Conservation (phyloP, 2,797 vertebrate species). For the Xyrichtys novacula region DNA sequence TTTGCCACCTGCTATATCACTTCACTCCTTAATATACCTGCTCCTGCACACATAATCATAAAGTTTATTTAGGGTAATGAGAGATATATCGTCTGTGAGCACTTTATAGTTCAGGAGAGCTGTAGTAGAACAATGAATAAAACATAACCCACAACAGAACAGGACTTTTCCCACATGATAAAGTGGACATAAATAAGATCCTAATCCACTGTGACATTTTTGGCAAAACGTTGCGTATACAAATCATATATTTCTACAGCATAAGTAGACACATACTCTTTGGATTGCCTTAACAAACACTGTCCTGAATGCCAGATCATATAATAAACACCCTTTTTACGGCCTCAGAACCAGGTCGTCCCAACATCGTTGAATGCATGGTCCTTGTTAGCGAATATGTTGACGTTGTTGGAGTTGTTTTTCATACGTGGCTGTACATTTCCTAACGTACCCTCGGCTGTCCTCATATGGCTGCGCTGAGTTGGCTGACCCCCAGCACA, state of each 20-base stretch:
- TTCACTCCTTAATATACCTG: constrained; percentile 25
- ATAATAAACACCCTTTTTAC: constrained; percentile 66
- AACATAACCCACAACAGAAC: constrained; percentile 58
- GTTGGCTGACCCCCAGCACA: constrained; percentile 66
- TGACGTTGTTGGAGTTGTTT: constrained; percentile 45
- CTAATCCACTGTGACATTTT: constrained; percentile 57
- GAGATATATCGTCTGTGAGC: constrained; percentile 26
- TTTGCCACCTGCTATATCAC: constrained; percentile 39
- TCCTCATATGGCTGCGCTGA: constrained; percentile 57
- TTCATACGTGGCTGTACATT: constrained; percentile 50
- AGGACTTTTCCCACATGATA: constrained; percentile 45
- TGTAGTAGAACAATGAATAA: constrained; percentile 53
- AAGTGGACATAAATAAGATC: constrained; percentile 59
- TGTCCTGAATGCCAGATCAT: constrained; percentile 55
- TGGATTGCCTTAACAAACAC: constrained; percentile 37
- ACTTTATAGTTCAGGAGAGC: constrained; percentile 35
- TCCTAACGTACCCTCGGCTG: constrained; percentile 46
- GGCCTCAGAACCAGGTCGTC: constrained; percentile 52
- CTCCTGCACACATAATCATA: constrained; percentile 49
- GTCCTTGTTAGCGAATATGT: constrained; percentile 53
- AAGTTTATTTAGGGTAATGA: constrained; percentile 49
- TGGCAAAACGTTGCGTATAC: constrained; percentile 48
- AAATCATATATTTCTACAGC: constrained; percentile 47
- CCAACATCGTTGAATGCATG: constrained; percentile 56
- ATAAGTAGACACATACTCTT: constrained; percentile 43